Conservation (phyloP, 2,888 invertebrate genomes). For the Catocala fraxini region DNA sequence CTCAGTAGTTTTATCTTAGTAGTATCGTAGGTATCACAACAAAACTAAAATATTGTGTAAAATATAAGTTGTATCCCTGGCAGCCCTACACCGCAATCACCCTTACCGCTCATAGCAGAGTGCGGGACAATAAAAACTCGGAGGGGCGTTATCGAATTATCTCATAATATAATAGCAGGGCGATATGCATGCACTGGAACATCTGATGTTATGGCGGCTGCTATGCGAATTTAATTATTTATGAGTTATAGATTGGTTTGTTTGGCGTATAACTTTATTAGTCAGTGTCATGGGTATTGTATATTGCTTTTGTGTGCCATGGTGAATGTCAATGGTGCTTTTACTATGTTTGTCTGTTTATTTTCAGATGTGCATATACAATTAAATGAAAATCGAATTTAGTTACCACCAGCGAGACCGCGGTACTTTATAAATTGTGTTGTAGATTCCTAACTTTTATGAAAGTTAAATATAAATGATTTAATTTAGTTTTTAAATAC, state of each 20-base stretch:
- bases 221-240: conserved; percentile 70
- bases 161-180: conserved; percentile 72
- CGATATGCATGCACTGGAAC: conserved; percentile 63
- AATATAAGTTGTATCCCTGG: conserved; percentile 14
- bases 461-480: too few species aligned
- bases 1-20: too few species aligned
- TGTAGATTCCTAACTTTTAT: too few species aligned
- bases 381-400: too few species aligned
- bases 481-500: too few species aligned
- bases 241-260: conserved; percentile 55
- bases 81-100: conserved; percentile 61
- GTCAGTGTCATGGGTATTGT: conserved; percentile 11
- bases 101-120: conserved; percentile 52
- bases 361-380: too few species aligned
- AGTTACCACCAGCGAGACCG: too few species aligned
- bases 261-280: conserved; percentile 15
- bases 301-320: not conserved
- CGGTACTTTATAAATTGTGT: too few species aligned
- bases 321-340: too few species aligned
- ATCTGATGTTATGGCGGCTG: conserved; percentile 70
- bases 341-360: too few species aligned
- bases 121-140: conserved; percentile 69
- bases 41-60: too few species aligned
- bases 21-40: too few species aligned
- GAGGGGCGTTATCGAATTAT: conserved; percentile 78